A percentile compares a stretch with the other conserved stretches of the same genome.
Conservation (phyloP, 2,113 vertebrate species). For the Mohoua ochrocephala region DNA sequence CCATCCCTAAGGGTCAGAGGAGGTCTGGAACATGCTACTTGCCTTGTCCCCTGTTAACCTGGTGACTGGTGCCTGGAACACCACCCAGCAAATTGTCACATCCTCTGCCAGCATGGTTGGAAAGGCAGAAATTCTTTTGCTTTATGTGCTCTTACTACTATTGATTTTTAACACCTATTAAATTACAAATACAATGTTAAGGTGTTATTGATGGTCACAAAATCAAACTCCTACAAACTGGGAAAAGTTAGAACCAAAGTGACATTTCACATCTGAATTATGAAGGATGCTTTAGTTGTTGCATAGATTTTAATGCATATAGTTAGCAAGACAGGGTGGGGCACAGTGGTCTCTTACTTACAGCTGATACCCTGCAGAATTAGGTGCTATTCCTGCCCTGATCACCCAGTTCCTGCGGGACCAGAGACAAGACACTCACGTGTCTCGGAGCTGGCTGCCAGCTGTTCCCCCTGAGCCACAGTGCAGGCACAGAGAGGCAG, state of each 20-base stretch:
- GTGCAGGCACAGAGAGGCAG: background rate
- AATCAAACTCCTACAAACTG: background rate
- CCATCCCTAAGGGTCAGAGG: background rate
- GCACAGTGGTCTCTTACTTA: background rate
- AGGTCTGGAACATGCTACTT: background rate
- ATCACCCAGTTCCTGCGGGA: background rate
- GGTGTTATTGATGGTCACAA: background rate
- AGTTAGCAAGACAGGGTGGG: background rate
- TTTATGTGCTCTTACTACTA: background rate
- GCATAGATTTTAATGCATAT: background rate
- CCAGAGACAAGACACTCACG: background rate
- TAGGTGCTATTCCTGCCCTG: background rate
- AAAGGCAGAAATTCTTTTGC: background rate
- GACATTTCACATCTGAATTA: background rate
- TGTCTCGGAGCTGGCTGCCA: background rate
- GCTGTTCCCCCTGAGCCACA: accelerated
- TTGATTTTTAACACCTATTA: background rate
- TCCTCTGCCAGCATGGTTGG: background rate
- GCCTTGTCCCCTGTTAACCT: background rate
- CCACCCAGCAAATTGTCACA: background rate
- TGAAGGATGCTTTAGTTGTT: background rate
- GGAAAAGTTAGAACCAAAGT: background rate
- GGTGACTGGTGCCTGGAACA: background rate
- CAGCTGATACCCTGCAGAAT: background rate
- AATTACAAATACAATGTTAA: background rate